These are phyloP conservation scores for Elephantulus edwardii DNA, from an alignment of 2,113 vertebrate species.

Conservation along the genomic window DNA sequence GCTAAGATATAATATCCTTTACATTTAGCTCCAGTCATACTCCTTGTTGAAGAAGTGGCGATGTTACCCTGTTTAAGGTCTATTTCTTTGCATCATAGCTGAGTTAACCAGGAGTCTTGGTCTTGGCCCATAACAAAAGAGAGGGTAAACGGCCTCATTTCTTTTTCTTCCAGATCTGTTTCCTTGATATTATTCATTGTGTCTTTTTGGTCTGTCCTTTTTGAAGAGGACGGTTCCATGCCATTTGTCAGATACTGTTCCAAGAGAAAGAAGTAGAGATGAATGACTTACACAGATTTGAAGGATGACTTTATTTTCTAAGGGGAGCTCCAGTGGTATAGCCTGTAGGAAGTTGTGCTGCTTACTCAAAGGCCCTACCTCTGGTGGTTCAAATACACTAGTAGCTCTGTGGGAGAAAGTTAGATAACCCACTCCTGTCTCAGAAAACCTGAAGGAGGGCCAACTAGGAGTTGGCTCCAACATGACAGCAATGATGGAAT, in stretches of 20 bases:
- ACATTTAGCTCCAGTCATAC: background rate
- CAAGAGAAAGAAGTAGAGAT: background rate
- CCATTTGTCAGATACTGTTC: background rate
- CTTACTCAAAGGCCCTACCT: too few relatives aligned
- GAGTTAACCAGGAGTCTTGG: accelerated
- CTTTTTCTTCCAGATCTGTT: background rate
- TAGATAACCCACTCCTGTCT: too few relatives aligned
- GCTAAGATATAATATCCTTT: background rate
- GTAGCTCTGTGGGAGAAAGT: too few relatives aligned
- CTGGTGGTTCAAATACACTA: too few relatives aligned
- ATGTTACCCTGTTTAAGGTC: background rate
- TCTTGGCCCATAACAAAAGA: background rate
- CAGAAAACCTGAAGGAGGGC: too few relatives aligned
- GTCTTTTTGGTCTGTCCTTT: background rate
- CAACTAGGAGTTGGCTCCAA: too few relatives aligned
- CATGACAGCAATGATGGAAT: too few relatives aligned
- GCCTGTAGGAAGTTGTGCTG: too few relatives aligned
- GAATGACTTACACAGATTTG: background rate
- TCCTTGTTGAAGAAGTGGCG: background rate
- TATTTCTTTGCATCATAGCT: accelerated
- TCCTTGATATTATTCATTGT: background rate
- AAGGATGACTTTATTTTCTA: background rate
- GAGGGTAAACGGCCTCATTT: background rate
- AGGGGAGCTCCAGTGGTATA: too few relatives aligned
- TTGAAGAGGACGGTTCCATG: too few relatives aligned